Evolutionary conservation across 2,888 invertebrate species (phyloP), one percentile per base, ranked within the genome.

Genomic region (Halictus quadricinctus): DNA sequence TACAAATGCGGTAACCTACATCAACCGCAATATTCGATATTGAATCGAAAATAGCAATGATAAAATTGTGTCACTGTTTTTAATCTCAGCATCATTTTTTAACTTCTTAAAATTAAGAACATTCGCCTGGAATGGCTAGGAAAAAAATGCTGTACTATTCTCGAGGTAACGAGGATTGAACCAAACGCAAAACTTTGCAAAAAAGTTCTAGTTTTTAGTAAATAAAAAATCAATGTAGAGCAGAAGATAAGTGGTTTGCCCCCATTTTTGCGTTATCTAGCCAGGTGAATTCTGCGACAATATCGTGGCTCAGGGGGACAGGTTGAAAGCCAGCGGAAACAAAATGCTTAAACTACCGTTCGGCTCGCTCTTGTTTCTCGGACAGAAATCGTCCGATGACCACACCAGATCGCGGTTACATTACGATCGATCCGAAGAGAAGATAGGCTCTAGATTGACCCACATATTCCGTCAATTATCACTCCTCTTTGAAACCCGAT

Each of bases 311-410:
- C 1, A 6, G 10, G 46, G 66, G n/a, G 29, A 73, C 72, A 46
- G 54, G 75, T 74, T n/a, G 85, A 85, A 85, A 85, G 85, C 64
- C 76, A 86, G 25, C 18, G 76, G 58, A 79, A 86, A 64, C 75
- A 86, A 85, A 79, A 86, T 54, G 85, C 7, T 81, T 60, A 70
- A 84, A 84, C 25, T 81, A 84, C 79, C 85, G 85, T 76, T 70
- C 60, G 73, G 48, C 72, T 80, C 80, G n/a, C 70, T 79, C 50
- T 54, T 75, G 79, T 83, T 80, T 78, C 72, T 70, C n/a, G 36
- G 12, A n/a, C 76, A 76, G 64, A 76, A 60, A 79, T 78, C 72
- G n/a, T 29, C 13, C 43, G 75, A 78, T 72, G 72, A 36, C 36
- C 48, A 66, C 15, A 66, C 15, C 29, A 60, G 43, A 79, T 66